These are phyloP conservation scores for Drosophila paramelanica DNA, from an alignment of 2,888 invertebrate species.

Conservation along the genomic window DNA sequence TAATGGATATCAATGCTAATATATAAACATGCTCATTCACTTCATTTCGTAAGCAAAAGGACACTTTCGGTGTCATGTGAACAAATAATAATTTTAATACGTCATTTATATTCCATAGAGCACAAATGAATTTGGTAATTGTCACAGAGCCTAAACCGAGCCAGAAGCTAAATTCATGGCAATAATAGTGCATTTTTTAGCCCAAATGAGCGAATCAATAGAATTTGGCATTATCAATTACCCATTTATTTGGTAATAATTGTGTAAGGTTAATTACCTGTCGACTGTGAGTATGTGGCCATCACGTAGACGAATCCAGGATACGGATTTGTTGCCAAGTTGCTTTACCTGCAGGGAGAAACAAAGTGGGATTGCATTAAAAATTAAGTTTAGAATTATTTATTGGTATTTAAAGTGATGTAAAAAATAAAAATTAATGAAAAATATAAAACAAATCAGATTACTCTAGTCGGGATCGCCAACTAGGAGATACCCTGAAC, in stretches of 20 bases:
- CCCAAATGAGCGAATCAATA: neutral
- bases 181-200: neutral
- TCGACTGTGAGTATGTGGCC: constrained; percentile 96
- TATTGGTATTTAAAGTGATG: neutral
- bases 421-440: too few species aligned
- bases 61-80: constrained; percentile 25
- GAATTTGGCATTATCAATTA: neutral
- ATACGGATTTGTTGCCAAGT: constrained; percentile 96
- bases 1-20: constrained; percentile 1
- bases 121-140: neutral
- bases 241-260: constrained; percentile 15
- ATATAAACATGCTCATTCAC: too few species aligned
- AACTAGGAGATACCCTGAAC: too few species aligned
- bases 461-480: too few species aligned
- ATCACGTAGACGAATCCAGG: constrained; percentile 95
- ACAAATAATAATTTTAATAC: constrained; percentile 27
- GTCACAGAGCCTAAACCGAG: neutral
- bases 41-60: too few species aligned
- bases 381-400: neutral
- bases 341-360: constrained; percentile 88
- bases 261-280: constrained; percentile 86
- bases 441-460: too few species aligned
- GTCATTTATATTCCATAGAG: constrained; percentile 2
- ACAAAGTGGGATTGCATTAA: constrained; percentile 8
- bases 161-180: neutral